These are phyloP conservation scores for Ia io DNA, from an alignment of 2,113 vertebrate species.

Conservation along the genomic window DNA sequence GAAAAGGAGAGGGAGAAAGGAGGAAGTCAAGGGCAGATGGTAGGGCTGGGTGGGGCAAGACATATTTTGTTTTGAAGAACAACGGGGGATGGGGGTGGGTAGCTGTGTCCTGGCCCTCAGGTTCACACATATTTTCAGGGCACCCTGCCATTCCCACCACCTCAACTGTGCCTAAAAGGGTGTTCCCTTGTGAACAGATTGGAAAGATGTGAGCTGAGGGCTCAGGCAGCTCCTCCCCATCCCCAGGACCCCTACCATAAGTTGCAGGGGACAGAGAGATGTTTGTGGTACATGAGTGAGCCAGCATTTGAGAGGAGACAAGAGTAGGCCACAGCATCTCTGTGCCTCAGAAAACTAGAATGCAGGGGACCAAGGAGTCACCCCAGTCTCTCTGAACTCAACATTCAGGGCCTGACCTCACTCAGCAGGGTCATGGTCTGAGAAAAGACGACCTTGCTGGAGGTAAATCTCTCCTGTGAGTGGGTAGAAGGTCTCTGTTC, in stretches of 20 bases:
- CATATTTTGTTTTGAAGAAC: background rate
- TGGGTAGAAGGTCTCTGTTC: background rate
- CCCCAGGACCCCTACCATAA: background rate
- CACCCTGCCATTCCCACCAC: background rate
- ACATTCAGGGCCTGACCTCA: background rate
- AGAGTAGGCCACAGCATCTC: background rate
- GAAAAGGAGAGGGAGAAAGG: slow-evolving; percentile 1
- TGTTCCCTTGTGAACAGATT: background rate
- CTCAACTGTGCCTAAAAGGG: background rate
- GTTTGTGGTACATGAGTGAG: background rate
- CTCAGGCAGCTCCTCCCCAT: background rate
- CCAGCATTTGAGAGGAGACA: background rate
- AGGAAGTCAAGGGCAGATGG: background rate
- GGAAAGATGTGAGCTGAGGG: background rate
- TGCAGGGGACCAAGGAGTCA: background rate
- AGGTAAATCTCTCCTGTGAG: background rate
- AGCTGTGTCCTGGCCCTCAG: background rate
- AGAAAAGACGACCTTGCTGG: background rate
- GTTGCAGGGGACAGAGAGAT: background rate
- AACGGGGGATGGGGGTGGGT: background rate
- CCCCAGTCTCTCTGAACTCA: background rate
- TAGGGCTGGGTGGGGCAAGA: background rate
- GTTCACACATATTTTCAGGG: background rate
- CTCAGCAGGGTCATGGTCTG: background rate
- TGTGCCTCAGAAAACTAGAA: background rate